These are phyloP conservation scores for Caenorhabditis remanei DNA, from an alignment of 1,140 invertebrate species.

Conservation along the genomic window DNA sequence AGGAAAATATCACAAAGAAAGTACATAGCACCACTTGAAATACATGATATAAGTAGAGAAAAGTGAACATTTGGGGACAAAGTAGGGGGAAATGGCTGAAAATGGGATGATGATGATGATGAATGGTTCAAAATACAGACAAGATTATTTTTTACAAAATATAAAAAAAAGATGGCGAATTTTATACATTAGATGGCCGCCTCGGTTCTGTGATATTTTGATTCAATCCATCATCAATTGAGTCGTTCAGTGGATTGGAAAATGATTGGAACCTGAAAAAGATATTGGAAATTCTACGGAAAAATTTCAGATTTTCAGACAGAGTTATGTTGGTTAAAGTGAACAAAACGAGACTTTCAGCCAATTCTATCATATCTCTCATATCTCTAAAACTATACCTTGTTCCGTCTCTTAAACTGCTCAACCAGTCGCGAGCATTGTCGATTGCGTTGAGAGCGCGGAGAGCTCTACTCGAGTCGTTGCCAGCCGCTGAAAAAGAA, in stretches of 20 bases:
- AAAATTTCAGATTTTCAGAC: not conserved
- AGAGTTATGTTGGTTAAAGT: too few relatives aligned
- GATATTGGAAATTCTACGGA: not conserved
- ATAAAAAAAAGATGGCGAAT: not conserved
- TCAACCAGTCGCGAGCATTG: conserved; percentile 59
- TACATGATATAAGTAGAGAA: conserved; percentile 22
- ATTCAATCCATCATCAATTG: not conserved
- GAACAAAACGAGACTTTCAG: too few relatives aligned
- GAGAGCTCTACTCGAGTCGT: conserved; percentile 62
- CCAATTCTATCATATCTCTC: too few relatives aligned
- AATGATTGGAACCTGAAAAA: conserved; percentile 63
- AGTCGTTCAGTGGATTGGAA: conserved; percentile 63
- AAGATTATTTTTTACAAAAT: not conserved
- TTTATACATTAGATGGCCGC: conserved; percentile 29
- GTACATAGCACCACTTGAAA: conserved; percentile 28
- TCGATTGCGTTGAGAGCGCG: conserved; percentile 57
- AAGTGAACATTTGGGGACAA: not conserved
- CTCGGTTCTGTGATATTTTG: not conserved
- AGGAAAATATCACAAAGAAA: conserved; percentile 4
- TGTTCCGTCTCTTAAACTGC: conserved; percentile 12
- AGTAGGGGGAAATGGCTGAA: too few relatives aligned
- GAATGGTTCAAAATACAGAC: conserved; percentile 22
- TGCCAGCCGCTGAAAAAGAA: conserved; percentile 62
- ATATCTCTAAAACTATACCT: conserved; percentile 42
- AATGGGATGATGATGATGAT: not conserved